Percentiles rank a stretch among this genome's conserved stretches.
Conservation (phyloP, 2,113 vertebrate species). For the Nerophis lumbriciformis region DNA sequence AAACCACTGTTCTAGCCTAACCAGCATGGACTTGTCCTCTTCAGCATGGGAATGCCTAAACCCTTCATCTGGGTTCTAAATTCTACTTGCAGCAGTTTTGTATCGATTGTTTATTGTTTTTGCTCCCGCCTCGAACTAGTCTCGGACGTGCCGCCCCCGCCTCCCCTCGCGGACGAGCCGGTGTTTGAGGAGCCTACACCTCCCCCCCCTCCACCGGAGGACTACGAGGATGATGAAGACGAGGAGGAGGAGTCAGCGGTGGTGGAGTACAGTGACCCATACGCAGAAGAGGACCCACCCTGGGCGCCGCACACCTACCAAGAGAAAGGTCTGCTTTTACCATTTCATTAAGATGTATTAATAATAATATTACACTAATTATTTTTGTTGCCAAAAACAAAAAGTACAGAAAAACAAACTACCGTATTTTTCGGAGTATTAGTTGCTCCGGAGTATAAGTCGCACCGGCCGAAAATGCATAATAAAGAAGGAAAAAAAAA, state of each 20-base stretch:
- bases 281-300: conserved; percentile 94
- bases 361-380: too few species aligned
- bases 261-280: conserved; percentile 97
- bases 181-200: conserved; percentile 87
- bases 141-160: conserved; percentile 88
- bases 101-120: neutral
- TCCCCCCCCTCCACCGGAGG: conserved; percentile 86
- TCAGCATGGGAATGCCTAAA: conserved; percentile 10
- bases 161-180: conserved; percentile 80
- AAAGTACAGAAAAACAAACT: too few species aligned
- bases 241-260: conserved; percentile 96
- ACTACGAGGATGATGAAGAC: conserved; percentile 94
- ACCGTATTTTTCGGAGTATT: too few species aligned
- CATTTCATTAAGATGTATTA: neutral
- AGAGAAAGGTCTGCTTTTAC: conserved; percentile 79
- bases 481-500: too few species aligned
- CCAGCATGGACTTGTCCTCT: neutral
- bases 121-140: conserved; percentile 53
- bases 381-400: too few species aligned
- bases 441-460: too few species aligned
- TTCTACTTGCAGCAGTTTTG: neutral
- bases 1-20: too few species aligned
- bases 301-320: conserved; percentile 92
- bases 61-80: neutral
- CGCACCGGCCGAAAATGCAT: too few species aligned